phyloP scores from a whole-genome alignment of 2,113 vertebrate genomes.

The Thamnophis sirtalis region DNA sequence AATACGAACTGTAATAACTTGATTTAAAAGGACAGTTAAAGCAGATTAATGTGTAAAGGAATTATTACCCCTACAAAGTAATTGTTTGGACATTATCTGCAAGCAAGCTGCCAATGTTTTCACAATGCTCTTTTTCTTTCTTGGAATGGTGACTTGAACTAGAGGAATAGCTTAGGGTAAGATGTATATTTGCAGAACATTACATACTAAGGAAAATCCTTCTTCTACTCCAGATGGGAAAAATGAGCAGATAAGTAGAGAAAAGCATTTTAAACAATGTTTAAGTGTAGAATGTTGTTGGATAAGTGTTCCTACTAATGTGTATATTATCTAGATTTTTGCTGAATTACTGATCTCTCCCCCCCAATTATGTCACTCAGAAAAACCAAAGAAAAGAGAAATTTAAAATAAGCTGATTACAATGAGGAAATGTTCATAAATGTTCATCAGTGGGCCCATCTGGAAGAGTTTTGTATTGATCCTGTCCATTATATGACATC shows the following conservation, averaged over 20 bases:
- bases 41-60: not conserved
- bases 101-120: not conserved
- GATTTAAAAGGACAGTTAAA: not conserved
- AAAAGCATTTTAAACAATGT: not conserved
- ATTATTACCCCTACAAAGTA: not conserved
- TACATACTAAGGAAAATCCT: not conserved
- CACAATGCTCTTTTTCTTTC: not conserved
- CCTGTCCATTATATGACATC: not conserved
- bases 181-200: not conserved
- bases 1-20: not conserved
- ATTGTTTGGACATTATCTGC: not conserved
- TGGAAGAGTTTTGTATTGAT: not conserved
- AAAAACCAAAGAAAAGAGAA: not conserved
- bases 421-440: not conserved
- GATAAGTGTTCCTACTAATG: not conserved
- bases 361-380: not conserved
- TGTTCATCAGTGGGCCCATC: not conserved
- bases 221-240: not conserved
- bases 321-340: not conserved
- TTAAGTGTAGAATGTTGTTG: not conserved
- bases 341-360: not conserved
- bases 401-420: not conserved
- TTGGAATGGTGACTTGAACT: not conserved
- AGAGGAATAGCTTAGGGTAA: not conserved
- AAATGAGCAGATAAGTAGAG: not conserved